These are phyloP conservation scores for Leuciscus idus DNA, from an alignment of 2,113 vertebrate genomes.

Conservation along the genomic window DNA sequence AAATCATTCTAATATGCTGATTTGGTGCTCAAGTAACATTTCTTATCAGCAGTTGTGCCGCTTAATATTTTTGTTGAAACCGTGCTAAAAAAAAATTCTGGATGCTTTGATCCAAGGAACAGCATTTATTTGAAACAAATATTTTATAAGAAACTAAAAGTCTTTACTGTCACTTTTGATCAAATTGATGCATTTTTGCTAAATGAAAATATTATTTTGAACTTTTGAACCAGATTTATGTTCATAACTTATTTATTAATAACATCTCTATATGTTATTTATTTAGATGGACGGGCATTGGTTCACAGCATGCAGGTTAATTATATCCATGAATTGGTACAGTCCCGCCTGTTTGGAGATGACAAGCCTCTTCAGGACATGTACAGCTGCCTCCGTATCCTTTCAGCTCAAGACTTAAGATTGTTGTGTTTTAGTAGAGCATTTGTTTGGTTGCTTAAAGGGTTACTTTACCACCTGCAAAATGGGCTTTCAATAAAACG, in stretches of 20 bases:
- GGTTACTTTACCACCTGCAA: too few relatives aligned
- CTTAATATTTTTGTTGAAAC: not conserved
- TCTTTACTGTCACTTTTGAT: not conserved
- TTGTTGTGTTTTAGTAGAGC: slow-evolving; percentile 12
- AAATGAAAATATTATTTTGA: not conserved
- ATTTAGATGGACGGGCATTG: slow-evolving; percentile 89
- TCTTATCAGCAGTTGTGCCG: not conserved
- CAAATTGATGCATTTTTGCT: too few relatives aligned
- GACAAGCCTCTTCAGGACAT: slow-evolving; percentile 99
- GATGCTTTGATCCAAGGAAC: not conserved
- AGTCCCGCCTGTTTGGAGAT: slow-evolving; percentile 95
- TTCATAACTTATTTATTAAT: not conserved
- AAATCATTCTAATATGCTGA: not conserved
- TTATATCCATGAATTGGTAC: slow-evolving; percentile 97
- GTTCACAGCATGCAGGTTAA: slow-evolving; percentile 98
- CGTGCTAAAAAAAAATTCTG: not conserved
- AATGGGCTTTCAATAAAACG: too few relatives aligned
- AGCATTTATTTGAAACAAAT: not conserved
- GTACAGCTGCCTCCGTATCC: slow-evolving; percentile 99
- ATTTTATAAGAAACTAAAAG: not conserved
- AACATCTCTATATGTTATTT: not conserved
- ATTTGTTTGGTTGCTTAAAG: not conserved
- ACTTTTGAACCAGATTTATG: not conserved
- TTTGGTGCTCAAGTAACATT: not conserved
- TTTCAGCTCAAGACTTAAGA: slow-evolving; percentile 61